Conservation (phyloP, 1,140 invertebrate species). For the Eueides isabella region DNA sequence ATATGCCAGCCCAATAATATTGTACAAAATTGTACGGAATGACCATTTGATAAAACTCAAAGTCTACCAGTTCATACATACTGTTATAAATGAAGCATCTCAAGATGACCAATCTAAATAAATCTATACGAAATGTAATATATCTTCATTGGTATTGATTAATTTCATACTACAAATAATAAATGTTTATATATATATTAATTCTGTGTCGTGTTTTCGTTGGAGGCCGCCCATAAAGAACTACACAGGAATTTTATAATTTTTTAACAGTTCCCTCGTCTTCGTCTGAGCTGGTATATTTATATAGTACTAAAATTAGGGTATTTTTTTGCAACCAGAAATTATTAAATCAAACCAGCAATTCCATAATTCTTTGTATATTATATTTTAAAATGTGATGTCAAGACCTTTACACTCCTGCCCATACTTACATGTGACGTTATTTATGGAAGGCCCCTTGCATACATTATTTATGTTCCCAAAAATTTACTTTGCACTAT, state of each 20-base stretch:
- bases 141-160: constrained; percentile 41
- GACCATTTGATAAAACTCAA: constrained; percentile 33
- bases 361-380: too few relatives aligned
- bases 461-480: constrained; percentile 35
- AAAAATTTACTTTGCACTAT: constrained; percentile 36
- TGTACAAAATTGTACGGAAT: constrained; percentile 44
- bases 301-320: too few relatives aligned
- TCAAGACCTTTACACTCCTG: too few relatives aligned
- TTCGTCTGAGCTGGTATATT: too few relatives aligned
- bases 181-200: constrained; percentile 30
- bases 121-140: constrained; percentile 41
- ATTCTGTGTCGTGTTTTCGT: constrained; percentile 24
- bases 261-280: too few relatives aligned
- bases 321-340: too few relatives aligned
- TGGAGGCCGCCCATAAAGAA: background rate
- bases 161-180: constrained; percentile 42
- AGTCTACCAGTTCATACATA: constrained; percentile 30
- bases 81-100: constrained; percentile 25
- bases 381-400: too few relatives aligned
- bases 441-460: background rate
- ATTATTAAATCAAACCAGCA: too few relatives aligned
- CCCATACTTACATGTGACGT: too few relatives aligned
- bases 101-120: constrained; percentile 39
- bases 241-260: too few relatives aligned
- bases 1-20: constrained; percentile 38